These are phyloP conservation scores for Brachionus koreanus DNA, from an alignment of 1,140 invertebrate species.

Conservation along the genomic window DNA sequence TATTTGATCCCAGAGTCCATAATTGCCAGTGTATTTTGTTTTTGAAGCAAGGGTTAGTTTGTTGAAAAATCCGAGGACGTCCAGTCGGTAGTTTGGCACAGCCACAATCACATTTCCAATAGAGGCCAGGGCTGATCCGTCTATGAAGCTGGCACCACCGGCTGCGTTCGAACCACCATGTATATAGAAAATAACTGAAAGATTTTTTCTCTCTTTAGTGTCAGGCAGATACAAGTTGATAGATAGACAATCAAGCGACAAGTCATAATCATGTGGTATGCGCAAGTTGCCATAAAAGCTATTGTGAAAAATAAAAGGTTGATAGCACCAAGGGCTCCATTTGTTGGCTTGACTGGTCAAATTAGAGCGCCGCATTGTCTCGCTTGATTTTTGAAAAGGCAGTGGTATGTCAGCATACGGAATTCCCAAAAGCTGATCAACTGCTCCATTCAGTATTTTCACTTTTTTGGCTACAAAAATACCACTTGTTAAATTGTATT, in stretches of 20 bases:
- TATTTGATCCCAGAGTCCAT: slow-evolving; percentile 66
- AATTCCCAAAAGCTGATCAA: slow-evolving; percentile 22
- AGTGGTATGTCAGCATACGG: slow-evolving; percentile 35
- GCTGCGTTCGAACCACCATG: slow-evolving; percentile 41
- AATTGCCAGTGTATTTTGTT: slow-evolving; percentile 60
- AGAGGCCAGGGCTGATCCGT: slow-evolving; percentile 45
- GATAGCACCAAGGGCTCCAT: slow-evolving; percentile 1
- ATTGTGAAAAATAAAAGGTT: slow-evolving; percentile 32
- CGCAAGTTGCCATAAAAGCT: slow-evolving; percentile 27
- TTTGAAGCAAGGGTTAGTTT: background rate
- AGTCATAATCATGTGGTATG: slow-evolving; percentile 27
- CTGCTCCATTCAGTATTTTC: background rate
- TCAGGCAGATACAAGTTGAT: slow-evolving; percentile 13
- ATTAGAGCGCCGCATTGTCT: background rate
- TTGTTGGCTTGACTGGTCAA: background rate
- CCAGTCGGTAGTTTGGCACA: slow-evolving; percentile 55
- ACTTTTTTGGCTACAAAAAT: background rate
- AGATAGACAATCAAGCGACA: slow-evolving; percentile 17
- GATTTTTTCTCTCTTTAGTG: background rate
- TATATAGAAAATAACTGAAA: slow-evolving; percentile 56
- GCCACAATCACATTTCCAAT: slow-evolving; percentile 53
- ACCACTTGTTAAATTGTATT: slow-evolving; percentile 23
- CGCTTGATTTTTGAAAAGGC: background rate
- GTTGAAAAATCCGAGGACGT: slow-evolving; percentile 49
- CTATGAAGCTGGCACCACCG: background rate